Percentiles rank a stretch among this genome's conserved stretches.
These are phyloP conservation scores for Oryctes rhinoceros DNA, from an alignment of 1,140 invertebrate species.

Conservation along the genomic window DNA sequence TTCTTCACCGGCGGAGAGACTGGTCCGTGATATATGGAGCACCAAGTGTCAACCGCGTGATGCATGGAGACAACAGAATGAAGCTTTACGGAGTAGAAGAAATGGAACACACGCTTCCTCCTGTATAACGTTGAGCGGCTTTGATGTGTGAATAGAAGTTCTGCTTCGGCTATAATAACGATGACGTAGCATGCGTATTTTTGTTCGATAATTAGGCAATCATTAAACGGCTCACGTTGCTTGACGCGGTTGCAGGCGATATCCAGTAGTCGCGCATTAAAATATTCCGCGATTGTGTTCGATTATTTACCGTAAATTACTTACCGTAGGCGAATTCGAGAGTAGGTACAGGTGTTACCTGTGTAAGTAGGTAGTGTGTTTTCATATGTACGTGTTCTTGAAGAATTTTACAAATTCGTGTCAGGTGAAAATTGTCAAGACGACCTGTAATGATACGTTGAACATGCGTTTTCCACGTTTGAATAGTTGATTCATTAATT, in stretches of 20 bases:
- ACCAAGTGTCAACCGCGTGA: slow-evolving; percentile 62
- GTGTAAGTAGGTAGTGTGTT: too few species aligned
- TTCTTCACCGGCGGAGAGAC: slow-evolving; percentile 47
- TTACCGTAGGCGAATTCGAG: too few species aligned
- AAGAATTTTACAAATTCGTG: too few species aligned
- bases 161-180: neutral
- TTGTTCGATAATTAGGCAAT: slow-evolving; percentile 16
- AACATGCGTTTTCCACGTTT: too few species aligned
- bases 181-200: neutral
- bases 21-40: slow-evolving; percentile 61
- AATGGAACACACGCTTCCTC: neutral
- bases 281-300: neutral
- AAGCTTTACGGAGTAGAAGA: slow-evolving; percentile 26
- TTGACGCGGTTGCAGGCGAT: neutral
- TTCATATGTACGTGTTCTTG: too few species aligned
- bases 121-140: neutral
- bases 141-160: neutral
- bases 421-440: too few species aligned
- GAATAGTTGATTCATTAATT: too few species aligned
- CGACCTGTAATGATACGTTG: too few species aligned
- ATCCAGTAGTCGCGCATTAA: neutral
- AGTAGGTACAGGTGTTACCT: too few species aligned
- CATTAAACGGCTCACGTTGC: neutral
- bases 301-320: neutral
- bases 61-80: slow-evolving; percentile 59